Conservation (phyloP, 2,888 invertebrate genomes). For the Punctoribates punctum region DNA sequence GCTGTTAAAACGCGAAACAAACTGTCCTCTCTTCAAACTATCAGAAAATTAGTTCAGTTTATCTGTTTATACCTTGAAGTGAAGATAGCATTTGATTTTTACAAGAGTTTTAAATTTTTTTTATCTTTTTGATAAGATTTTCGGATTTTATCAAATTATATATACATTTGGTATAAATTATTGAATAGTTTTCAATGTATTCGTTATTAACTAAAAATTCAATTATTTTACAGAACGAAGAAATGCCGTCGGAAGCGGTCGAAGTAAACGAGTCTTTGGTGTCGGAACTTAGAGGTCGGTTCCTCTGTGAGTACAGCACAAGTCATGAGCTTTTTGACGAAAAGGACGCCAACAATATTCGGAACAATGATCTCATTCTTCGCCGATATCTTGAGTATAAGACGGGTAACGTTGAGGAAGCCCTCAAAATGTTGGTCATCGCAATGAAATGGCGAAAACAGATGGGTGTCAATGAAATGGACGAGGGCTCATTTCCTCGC, state of each 20-base stretch:
- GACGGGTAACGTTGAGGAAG: slow-evolving; percentile 51
- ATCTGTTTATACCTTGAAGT: too few species aligned
- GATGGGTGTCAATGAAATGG: slow-evolving; percentile 44
- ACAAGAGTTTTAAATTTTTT: too few species aligned
- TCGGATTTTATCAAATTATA: too few species aligned
- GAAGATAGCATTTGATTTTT: too few species aligned
- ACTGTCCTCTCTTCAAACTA: too few species aligned
- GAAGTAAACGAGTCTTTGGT: background rate
- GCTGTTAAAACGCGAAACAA: too few species aligned
- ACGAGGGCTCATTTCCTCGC: background rate
- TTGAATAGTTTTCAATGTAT: too few species aligned
- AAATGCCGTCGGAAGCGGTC: background rate
- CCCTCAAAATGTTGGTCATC: slow-evolving; percentile 51
- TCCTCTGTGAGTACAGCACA: background rate
- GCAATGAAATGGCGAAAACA: slow-evolving; percentile 52
- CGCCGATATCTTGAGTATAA: slow-evolving; percentile 51
- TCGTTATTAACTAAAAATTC: background rate
- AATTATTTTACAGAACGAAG: background rate
- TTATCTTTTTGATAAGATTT: too few species aligned
- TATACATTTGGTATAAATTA: too few species aligned
- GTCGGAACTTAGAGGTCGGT: background rate
- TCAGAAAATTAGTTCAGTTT: too few species aligned
- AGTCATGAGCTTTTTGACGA: slow-evolving; percentile 51
- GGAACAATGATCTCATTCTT: slow-evolving; percentile 51
- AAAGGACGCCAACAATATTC: slow-evolving; percentile 51